Evolutionary conservation across 2,797 vertebrate genomes (phyloP), one percentile per base, ranked within the genome.

Genomic region (Sebastes trivittatus): DNA sequence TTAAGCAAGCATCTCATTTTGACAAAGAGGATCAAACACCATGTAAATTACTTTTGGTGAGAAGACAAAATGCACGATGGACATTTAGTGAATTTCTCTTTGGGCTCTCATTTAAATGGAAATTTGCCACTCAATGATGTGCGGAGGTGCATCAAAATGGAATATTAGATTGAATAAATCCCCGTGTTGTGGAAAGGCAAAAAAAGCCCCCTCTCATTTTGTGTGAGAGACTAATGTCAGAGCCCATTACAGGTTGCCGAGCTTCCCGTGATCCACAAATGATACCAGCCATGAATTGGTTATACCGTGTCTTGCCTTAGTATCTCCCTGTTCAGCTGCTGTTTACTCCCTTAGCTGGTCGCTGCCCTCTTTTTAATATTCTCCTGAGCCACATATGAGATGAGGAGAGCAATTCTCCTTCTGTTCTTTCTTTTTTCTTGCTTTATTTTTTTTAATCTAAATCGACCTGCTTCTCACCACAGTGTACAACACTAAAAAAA

Each of bases 91-190:
- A 72, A 82, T 93, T 89, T 88, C 86, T 92, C 80, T 89, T 81
- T 77, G 65, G 88, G 87, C 82, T 90, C 87, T 92, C 84, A 93
- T 93, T 94, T 91, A 93, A 93, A 94, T 93, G 93, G 88, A 93
- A 94, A 93, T 95, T 82, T 93, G 82, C 60, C 73, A 80, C 83
- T 88, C 90, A 88, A 80, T 90, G 88, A 91, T 93, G 84, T 92
- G 88, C 58, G 22, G 77, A 89, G 84, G 87, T 87, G 88, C 87
- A 88, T 89, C 89, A 90, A 89, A 92, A 90, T 82, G 80, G 75
- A 91, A 90, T 91, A 90, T 93, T 91, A 88, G 86, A 93, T 88
- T 91, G 84, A 92, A 90, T 85, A 92, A 90, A 93, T 90, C 82
- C 67, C 64, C 1, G 1, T 83, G 76, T 85, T 88, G 78, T 82